Base-by-base conservation (phyloP, 2,888 invertebrate species). In the Agrotis ipsilon region DNA sequence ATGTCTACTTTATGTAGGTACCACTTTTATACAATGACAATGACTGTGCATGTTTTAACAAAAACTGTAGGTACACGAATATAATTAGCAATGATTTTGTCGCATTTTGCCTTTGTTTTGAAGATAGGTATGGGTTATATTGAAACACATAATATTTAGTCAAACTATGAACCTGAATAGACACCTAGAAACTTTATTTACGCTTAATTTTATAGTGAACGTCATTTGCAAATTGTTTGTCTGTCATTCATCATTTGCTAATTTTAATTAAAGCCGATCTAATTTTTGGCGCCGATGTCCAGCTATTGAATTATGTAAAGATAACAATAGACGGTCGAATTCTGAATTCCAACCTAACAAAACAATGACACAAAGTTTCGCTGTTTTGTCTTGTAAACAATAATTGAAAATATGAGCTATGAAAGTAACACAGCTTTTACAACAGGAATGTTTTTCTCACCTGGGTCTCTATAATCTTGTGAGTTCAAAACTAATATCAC, bases 381-480 rank as follows among this genome's bases (percentile, higher is more conserved):
- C 14, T 64, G 52, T 60, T 52, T 49, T 51, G 45, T 54, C 63
- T 64, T 45, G 60, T 67, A 77, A 77, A 77, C 80, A 74, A 60
- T 24, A 74, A 60, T 24, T 18, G 43, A 62, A 62, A 45, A 55
- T 72, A 51, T 48, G 14, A 63, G 21, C 24, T 55, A 3, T 14
- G 13, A 55, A 46, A 55, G n/a, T 55, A 18, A 13, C 13, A 48
- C 18, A 13, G 24, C 18, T 14, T 72, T 0, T 5, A 21, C 13
- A 19, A 19, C 19, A 58, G 21, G 16, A 51, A 14, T 69, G 6
- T 6, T 18, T 45, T 4, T 46, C 73, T 80, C 21, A 77, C 77
- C 75, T 76, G 52, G 9, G 0, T 43, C 16, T 75, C 58, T 7
- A 45, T 5, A 46, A 46, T 39, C 49, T 69, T 61, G 45, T 21